Evolutionary conservation across 1,140 invertebrate genomes (phyloP), one percentile per base, ranked within the genome.

Genomic region (Matsumurasca onukii): DNA sequence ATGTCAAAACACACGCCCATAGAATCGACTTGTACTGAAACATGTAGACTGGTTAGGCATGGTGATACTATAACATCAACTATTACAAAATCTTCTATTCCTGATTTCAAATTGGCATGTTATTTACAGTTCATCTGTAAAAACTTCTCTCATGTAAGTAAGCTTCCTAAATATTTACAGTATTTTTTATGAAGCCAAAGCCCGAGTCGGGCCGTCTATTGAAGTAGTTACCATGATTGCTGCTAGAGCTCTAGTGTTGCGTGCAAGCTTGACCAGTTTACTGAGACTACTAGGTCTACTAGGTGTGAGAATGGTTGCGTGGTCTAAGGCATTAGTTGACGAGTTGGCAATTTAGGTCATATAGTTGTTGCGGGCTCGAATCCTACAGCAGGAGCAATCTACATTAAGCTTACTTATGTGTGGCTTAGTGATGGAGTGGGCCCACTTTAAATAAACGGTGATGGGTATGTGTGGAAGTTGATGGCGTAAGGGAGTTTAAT

Each of bases 101-200:
- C 73, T 45, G 83, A 86, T 77, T 73, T 76, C 62, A 80, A 84
- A 49, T 75, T 87, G 20, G 82, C 85, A 45, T 80, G 82, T 31
- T 88, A 82, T 70, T 80, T 88, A 30, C 81, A 80, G 69, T 79
- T 78, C 34, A 81, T 82, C 69, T 91, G 88, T 77, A 75, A 78
- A 30, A 84, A 85, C 76, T 88, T 85, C 75, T 78, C 80, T 27
- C 82, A 82, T 64, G 81, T 82, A 20, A 79, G 80, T 73, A 84
- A 85, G 78, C 78, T 76, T 77, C 77, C 80, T 31, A 12, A 17
- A 59, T 12, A 3, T 2, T 13, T 5, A 9, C 24, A 34, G 13
- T 59, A 20, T 27, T 67, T 31, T 17, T 24, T 22, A 5, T 24
- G 48, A 1, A 12, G 20, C 2, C 5, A 17, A 5, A 9, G n/a